Evolutionary conservation across 1,140 invertebrate genomes (phyloP).

Genomic region (Drosophila persimilis): DNA sequence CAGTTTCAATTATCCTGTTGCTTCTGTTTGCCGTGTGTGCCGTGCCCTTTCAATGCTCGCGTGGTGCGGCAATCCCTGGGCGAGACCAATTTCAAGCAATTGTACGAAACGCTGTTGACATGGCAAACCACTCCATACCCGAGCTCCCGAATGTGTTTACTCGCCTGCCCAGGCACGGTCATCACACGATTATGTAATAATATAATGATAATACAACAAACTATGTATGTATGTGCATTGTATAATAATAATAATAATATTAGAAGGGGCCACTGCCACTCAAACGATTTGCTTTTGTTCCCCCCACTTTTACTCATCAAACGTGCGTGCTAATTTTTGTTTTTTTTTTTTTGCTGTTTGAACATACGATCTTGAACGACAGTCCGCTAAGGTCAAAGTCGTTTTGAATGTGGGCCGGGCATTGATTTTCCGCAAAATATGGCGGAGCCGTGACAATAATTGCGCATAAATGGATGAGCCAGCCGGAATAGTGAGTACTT

Average conservation of each 20-base stretch:
- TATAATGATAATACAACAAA: conserved; percentile 50
- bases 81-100: conserved; percentile 39
- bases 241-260: conserved; percentile 21
- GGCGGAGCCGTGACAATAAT: not conserved
- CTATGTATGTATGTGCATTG: conserved; percentile 5
- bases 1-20: conserved; percentile 40
- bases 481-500: not conserved
- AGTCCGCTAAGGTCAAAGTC: conserved; percentile 67
- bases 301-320: conserved; percentile 22
- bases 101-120: conserved; percentile 36
- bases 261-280: conserved; percentile 32
- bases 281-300: conserved; percentile 49
- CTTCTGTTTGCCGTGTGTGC: conserved; percentile 1
- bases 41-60: too few species aligned
- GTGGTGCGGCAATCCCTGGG: conserved; percentile 9
- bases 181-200: conserved; percentile 68
- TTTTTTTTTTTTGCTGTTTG: conserved; percentile 12
- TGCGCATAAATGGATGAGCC: not conserved
- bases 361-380: conserved; percentile 64
- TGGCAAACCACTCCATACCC: conserved; percentile 1
- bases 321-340: conserved; percentile 34
- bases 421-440: conserved; percentile 61
- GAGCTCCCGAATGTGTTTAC: conserved; percentile 27
- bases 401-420: conserved; percentile 40
- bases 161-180: conserved; percentile 11